Evolutionary conservation across 2,797 vertebrate genomes (phyloP).

Genomic region (Oceanodroma leucorhoa): DNA sequence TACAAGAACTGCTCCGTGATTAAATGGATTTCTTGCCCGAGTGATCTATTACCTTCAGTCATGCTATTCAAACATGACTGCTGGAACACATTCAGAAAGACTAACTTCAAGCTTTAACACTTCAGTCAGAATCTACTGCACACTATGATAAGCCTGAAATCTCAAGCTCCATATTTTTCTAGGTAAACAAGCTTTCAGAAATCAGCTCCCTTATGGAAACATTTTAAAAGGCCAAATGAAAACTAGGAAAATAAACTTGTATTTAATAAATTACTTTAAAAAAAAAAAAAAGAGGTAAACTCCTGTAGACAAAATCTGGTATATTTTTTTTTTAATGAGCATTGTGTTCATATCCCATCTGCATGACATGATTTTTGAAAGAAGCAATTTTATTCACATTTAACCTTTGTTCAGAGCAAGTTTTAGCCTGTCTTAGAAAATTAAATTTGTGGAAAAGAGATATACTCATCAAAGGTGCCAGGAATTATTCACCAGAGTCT

Average conservation of each 20-base stretch:
- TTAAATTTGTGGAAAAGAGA: not conserved
- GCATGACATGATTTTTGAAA: not conserved
- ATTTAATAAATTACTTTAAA: not conserved
- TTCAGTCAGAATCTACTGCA: not conserved
- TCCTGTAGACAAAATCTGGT: not conserved
- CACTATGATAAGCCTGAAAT: not conserved
- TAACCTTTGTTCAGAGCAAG: not conserved
- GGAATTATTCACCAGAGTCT: not conserved
- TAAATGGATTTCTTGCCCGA: not conserved
- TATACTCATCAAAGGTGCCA: not conserved
- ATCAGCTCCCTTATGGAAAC: not conserved
- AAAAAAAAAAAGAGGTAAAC: accelerated
- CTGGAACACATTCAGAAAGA: not conserved
- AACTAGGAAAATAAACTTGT: not conserved
- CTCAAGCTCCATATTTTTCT: not conserved
- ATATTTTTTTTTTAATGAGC: not conserved
- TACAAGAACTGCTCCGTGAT: not conserved
- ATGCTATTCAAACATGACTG: not conserved
- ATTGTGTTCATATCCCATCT: not conserved
- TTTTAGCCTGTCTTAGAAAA: not conserved
- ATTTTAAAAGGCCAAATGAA: not conserved
- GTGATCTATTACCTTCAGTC: not conserved
- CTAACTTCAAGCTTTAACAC: not conserved
- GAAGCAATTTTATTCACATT: not conserved
- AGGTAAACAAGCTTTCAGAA: not conserved